These are phyloP conservation scores for Oophaga pumilio DNA, from an alignment of 2,113 vertebrate genomes.

Conservation along the genomic window DNA sequence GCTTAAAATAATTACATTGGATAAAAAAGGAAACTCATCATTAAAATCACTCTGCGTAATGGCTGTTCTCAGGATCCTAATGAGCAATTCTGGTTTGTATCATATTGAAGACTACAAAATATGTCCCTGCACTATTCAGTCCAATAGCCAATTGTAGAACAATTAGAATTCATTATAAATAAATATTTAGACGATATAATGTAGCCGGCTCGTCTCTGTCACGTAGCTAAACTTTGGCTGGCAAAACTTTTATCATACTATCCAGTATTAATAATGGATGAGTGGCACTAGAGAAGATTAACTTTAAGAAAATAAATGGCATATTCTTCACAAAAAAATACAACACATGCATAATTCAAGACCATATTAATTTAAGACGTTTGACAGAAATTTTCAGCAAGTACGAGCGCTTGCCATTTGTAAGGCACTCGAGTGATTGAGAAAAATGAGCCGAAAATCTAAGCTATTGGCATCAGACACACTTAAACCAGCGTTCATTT, in stretches of 20 bases:
- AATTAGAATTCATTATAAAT: not conserved
- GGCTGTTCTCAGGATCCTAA: not conserved
- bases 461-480: not conserved
- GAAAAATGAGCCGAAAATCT: not conserved
- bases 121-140: not conserved
- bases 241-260: not conserved
- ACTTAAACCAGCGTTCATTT: not conserved
- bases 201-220: not conserved
- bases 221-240: not conserved
- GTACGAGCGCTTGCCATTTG: not conserved
- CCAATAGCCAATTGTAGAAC: not conserved
- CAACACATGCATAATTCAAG: not conserved
- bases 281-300: not conserved
- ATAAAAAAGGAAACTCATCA: too few species aligned
- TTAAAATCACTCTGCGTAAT: too few species aligned
- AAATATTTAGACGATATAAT: not conserved
- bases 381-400: conserved; percentile 1
- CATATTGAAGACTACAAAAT: not conserved
- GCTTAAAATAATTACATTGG: too few species aligned
- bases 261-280: conserved; percentile 1
- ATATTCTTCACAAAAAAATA: not conserved
- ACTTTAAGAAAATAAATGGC: not conserved
- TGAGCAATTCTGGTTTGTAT: not conserved
- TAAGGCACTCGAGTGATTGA: not conserved
- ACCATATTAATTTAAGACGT: not conserved